These are phyloP conservation scores for Ianthella basta DNA, from an alignment of 37 sponge, comb jelly and placozoan genomes.

Conservation along the genomic window DNA sequence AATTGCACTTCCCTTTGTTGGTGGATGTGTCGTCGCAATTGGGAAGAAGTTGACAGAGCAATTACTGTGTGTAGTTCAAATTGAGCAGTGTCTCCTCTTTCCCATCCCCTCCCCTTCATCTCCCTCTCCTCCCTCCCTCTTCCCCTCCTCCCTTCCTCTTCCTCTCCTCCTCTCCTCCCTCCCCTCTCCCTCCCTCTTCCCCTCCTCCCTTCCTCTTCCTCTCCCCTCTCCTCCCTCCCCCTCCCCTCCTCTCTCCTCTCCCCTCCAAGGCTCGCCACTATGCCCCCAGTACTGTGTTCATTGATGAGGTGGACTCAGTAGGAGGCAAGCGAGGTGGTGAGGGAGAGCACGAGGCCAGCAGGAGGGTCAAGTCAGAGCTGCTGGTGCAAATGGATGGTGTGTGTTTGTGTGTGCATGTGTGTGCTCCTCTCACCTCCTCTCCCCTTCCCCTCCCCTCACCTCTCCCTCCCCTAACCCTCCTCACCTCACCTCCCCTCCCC, in stretches of 20 bases:
- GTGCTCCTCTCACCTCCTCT: neutral
- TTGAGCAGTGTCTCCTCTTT: too few relatives aligned
- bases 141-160: neutral
- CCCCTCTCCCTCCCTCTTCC: too few relatives aligned
- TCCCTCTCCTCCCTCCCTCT: neutral
- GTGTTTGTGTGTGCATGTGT: conserved; percentile 16
- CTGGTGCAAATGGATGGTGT: conserved; percentile 98
- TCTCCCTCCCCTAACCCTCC: neutral
- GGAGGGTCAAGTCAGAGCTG: conserved; percentile 94
- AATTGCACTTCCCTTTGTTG: too few relatives aligned
- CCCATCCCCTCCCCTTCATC: neutral
- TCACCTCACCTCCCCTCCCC: neutral
- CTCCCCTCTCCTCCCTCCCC: neutral
- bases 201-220: too few relatives aligned
- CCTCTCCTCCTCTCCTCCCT: too few relatives aligned
- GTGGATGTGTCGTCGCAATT: neutral
- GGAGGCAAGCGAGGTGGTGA: conserved; percentile 88
- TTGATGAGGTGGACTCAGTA: conserved; percentile 97
- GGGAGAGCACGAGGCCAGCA: conserved; percentile 93
- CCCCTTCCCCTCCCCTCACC: neutral
- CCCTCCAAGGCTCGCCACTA: conserved; percentile 81
- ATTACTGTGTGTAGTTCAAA: too few relatives aligned
- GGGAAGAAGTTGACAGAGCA: too few relatives aligned
- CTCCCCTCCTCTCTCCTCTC: neutral
- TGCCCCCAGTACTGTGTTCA: conserved; percentile 96